These are phyloP conservation scores for Oegoconia quadripuncta DNA, from an alignment of 2,888 invertebrate species.

Conservation along the genomic window DNA sequence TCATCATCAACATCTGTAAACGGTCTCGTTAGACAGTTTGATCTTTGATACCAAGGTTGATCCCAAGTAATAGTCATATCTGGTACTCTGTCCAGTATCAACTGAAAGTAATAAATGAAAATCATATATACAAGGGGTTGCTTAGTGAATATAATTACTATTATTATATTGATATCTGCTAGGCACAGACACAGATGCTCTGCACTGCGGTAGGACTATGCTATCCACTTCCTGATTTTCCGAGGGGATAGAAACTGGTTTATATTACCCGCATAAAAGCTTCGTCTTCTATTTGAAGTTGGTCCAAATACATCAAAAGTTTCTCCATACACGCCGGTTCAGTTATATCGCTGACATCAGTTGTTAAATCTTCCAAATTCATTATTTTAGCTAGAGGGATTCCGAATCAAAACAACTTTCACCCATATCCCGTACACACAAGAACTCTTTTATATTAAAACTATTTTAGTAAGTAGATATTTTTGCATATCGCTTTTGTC, in stretches of 20 bases:
- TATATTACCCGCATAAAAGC: slow-evolving; percentile 57
- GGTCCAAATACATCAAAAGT: slow-evolving; percentile 38
- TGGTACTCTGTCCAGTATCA: slow-evolving; percentile 34
- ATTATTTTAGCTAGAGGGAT: not conserved
- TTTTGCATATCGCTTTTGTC: too few species aligned
- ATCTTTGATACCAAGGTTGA: slow-evolving; percentile 61
- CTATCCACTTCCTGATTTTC: not conserved
- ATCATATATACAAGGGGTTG: not conserved
- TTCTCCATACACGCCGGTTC: slow-evolving; percentile 51
- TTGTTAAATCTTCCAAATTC: slow-evolving; percentile 1
- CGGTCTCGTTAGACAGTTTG: slow-evolving; percentile 37
- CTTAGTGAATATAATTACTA: not conserved
- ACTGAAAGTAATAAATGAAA: slow-evolving; percentile 30
- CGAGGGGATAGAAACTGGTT: too few species aligned
- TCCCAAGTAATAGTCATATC: slow-evolving; percentile 45
- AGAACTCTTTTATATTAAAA: too few species aligned
- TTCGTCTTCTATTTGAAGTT: slow-evolving; percentile 44
- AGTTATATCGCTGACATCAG: slow-evolving; percentile 27
- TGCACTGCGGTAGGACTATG: not conserved
- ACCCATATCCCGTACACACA: too few species aligned
- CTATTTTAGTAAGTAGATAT: too few species aligned
- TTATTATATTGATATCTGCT: not conserved
- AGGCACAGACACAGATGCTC: not conserved
- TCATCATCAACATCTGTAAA: slow-evolving; percentile 21
- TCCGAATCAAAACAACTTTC: too few species aligned